These are phyloP conservation scores for Urechis unicinctus DNA, from an alignment of 2,888 invertebrate species.

Conservation along the genomic window DNA sequence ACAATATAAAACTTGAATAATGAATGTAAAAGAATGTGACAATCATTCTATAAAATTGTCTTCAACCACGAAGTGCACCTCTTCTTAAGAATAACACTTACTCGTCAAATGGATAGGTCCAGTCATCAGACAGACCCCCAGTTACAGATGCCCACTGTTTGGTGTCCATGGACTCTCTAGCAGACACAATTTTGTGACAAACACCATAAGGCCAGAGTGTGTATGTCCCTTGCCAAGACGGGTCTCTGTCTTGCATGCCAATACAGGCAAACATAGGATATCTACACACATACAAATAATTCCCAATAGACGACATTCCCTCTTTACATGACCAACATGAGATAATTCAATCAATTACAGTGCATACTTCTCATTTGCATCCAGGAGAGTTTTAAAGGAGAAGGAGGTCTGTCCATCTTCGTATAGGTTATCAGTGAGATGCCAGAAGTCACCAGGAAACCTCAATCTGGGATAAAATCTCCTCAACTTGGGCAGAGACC, in stretches of 20 bases:
- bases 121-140: constrained; percentile 27
- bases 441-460: constrained; percentile 40
- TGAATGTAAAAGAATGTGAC: no score
- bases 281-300: constrained; percentile 7
- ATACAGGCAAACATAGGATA: constrained; percentile 40
- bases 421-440: constrained; percentile 17
- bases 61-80: constrained; percentile 4
- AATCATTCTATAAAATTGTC: not conserved
- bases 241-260: constrained; percentile 40
- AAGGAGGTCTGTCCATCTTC: constrained; percentile 31
- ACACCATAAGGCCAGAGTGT: constrained; percentile 37
- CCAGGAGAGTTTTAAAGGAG: constrained; percentile 36
- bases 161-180: constrained; percentile 19
- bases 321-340: not conserved
- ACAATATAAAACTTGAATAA: not conserved
- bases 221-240: constrained; percentile 32
- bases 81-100: no score
- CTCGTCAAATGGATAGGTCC: constrained; percentile 31
- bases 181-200: constrained; percentile 30
- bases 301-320: not conserved
- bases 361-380: no score
- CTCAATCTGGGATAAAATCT: constrained; percentile 26
- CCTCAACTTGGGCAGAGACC: constrained; percentile 37
- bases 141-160: constrained; percentile 22
- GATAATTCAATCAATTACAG: no score